phyloP scores from a whole-genome alignment of 2,888 invertebrate species.

The Seladonia tumulorum region DNA sequence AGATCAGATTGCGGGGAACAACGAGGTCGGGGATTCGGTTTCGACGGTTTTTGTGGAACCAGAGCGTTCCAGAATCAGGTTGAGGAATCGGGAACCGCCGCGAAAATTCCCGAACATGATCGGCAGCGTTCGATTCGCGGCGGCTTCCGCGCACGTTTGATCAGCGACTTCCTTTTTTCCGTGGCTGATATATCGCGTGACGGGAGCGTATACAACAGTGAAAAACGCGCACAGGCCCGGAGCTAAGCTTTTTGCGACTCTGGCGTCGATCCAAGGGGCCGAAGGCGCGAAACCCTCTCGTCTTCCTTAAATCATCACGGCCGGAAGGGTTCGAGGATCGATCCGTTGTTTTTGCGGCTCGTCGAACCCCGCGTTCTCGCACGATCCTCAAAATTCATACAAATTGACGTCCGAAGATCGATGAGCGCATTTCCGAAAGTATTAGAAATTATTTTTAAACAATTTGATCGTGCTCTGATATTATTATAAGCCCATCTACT shows the following conservation, averaged over 20 bases:
- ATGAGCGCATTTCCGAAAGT: not conserved
- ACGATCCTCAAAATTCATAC: not conserved
- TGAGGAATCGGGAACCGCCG: not conserved
- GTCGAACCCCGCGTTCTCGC: not conserved
- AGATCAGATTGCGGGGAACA: no score
- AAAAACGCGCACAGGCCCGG: constrained; percentile 20
- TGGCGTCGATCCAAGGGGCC: constrained; percentile 51
- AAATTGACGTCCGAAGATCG: not conserved
- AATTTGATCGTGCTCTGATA: no score
- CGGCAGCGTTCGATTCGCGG: not conserved
- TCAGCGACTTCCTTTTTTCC: constrained; percentile 8
- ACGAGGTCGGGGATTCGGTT: not conserved
- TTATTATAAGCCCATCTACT: no score
- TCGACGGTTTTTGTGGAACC: not conserved
- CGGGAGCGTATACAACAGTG: constrained; percentile 20
- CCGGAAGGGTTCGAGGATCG: constrained; percentile 9
- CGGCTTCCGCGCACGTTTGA: constrained; percentile 1
- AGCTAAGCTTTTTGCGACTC: constrained; percentile 39
- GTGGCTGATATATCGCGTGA: constrained; percentile 21
- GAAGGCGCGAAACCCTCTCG: constrained; percentile 47
- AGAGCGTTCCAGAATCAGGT: not conserved
- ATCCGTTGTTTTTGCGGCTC: constrained; percentile 15
- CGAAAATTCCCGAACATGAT: not conserved
- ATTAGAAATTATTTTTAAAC: no score
- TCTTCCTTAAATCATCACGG: constrained; percentile 44